Base-by-base conservation (phyloP, 2,888 invertebrate genomes). In the Lochmaea capreae region DNA sequence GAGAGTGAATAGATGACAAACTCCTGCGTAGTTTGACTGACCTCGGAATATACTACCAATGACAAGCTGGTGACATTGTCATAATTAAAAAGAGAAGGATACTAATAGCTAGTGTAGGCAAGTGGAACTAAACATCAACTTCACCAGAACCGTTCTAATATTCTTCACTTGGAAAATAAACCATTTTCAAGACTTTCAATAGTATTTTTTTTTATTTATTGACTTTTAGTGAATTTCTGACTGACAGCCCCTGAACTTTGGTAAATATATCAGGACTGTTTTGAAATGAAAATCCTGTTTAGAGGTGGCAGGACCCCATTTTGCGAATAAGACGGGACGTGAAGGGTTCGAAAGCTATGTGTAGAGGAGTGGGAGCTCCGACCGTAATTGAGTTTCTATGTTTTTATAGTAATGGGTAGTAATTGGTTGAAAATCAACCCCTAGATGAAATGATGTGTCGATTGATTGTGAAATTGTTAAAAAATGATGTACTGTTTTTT, bases 271-370 rank as follows among this genome's bases (percentile, higher is more conserved):
- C 86, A 86, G 84, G 83, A 83, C 83, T 81, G 81, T 84, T 84
- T 83, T 85, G 86, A 87, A 86, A 86, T 82, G 84, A 84, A 86
- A 86, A 84, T 84, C 81, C 81, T 86, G 86, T 86, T 83, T 75
- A 76, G 78, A 73, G 77, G 75, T 73, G 76, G 76, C 66, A 75
- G 49, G 70, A 52, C 72, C 62, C 69, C 72, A 72, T 74, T 73
- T 73, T 65, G 65, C 73, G 66, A 71, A 72, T 69, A 73, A 76
- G 73, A 73, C 63, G 68, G 72, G 75, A 78, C 76, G 75, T 74
- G 75, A 71, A 58, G 67, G 67, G 42, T 42, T 67, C 67, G 58
- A 16, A 39, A 58, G 62, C 16, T 39, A 26, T 16, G 62, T 11
- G 39, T 6, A 65, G 58, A n/a, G 46, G 57, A 14, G 46, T 33